Percentiles rank a stretch among this genome's conserved stretches.
Evolutionary conservation across 2,113 vertebrate genomes (phyloP).

Genomic region (Pandion haliaetus): DNA sequence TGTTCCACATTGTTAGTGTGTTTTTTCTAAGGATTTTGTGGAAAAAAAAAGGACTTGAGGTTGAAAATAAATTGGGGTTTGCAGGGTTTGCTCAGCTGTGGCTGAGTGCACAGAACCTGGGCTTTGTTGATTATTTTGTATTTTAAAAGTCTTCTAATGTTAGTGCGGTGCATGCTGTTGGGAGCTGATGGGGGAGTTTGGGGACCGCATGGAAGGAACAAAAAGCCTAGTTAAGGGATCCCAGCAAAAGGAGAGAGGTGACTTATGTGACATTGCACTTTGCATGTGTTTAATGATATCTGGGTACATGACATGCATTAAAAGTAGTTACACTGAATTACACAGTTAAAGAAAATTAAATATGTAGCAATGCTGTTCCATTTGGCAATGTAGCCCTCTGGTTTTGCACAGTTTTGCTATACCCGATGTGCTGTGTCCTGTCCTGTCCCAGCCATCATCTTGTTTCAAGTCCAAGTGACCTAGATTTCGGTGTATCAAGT

Average conservation of each 20-base stretch:
- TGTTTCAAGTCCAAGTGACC: background rate
- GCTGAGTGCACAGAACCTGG: background rate
- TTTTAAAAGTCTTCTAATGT: background rate
- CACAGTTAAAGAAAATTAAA: background rate
- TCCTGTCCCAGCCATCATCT: background rate
- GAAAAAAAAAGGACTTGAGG: background rate
- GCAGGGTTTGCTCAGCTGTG: background rate
- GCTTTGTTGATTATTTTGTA: background rate
- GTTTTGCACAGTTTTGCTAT: background rate
- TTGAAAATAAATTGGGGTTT: background rate
- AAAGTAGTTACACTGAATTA: background rate
- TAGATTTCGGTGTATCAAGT: background rate
- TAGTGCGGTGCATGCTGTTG: background rate
- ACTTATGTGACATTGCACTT: background rate
- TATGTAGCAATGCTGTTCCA: background rate
- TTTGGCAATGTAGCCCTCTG: background rate
- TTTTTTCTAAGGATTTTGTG: background rate
- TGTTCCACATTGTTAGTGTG: background rate
- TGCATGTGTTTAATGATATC: background rate
- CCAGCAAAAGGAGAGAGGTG: background rate
- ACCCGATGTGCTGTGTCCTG: background rate
- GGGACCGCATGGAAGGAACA: background rate
- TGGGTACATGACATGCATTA: background rate
- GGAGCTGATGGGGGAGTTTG: background rate
- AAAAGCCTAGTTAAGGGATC: background rate